Base-by-base conservation (phyloP, 1,140 invertebrate genomes). In the Drosophila ercepeae region DNA sequence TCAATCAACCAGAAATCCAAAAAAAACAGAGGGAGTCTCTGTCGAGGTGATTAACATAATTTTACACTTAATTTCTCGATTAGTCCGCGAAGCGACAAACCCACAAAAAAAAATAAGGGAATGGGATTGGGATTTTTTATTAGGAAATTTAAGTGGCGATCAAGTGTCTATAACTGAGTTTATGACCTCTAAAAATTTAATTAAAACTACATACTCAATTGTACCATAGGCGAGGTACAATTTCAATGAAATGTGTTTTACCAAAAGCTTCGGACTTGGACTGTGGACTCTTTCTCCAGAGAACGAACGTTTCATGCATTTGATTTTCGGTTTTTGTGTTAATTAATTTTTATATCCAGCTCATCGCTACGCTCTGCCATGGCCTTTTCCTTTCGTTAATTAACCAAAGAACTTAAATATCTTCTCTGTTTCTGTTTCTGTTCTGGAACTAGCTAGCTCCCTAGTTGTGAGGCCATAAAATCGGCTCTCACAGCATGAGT, bases 311-410 rank as follows among this genome's bases (percentile, higher is more conserved):
- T 32, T 41, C 36, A n/a, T 8, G 2, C 27, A 23, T 27, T n/a
- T n/a, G n/a, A n/a, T n/a, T n/a, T n/a, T n/a, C n/a, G 41, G 60
- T 9, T 18, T 68, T 18, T 68, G 58, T 81, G 72, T 63, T 86
- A 86, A 86, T 86, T 86, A 86, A 86, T 84, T 84, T 84, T 84
- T 73, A 84, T 81, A 78, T 81, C 59, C 81, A 67, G 55, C 65
- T 79, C 72, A 68, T 73, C 61, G 75, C 63, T 65, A 88, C 77
- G 82, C 81, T 81, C 61, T 65, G 18, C 14, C 36, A 16, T 23
- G 18, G 61, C 42, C 39, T 70, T 81, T 81, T 76, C 82, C 55
- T 70, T 21, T 77, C 51, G 63, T 86, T 86, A 86, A 86, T 86
- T 86, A 86, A 86, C 76, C 61, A 88, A 74, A 77, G 76, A 86